phyloP scores from a whole-genome alignment of 2,797 vertebrate species.

The Silurus lanzhouensis region DNA sequence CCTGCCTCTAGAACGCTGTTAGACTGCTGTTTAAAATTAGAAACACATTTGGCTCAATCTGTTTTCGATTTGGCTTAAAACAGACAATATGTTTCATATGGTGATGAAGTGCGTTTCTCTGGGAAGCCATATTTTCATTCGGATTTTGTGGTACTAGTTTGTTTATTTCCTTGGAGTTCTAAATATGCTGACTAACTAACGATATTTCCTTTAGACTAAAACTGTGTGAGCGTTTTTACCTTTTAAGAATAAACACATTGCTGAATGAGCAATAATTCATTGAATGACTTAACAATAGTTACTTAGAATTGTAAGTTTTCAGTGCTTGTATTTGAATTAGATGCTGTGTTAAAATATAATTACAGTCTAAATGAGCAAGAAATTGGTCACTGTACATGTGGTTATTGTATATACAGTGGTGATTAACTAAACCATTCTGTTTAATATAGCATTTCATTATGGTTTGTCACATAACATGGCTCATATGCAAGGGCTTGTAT shows the following conservation, averaged over 20 bases:
- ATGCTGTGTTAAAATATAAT: neutral
- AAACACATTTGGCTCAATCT: slow-evolving; percentile 22
- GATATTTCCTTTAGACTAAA: slow-evolving; percentile 5
- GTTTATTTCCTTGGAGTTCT: neutral
- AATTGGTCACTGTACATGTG: neutral
- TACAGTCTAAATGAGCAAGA: neutral
- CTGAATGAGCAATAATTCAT: neutral
- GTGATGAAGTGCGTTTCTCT: slow-evolving; percentile 16
- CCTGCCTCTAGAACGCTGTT: slow-evolving; percentile 3
- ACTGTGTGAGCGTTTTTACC: neutral
- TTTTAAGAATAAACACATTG: neutral
- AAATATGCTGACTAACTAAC: neutral
- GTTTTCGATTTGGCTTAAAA: slow-evolving; percentile 12
- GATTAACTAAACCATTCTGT: no score
- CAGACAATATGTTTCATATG: slow-evolving; percentile 6
- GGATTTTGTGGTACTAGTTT: neutral
- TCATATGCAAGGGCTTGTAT: no score
- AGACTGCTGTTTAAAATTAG: slow-evolving; percentile 30
- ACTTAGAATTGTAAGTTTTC: neutral
- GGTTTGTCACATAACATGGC: no score
- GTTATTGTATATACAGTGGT: neutral
- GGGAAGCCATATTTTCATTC: slow-evolving; percentile 16
- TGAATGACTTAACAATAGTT: neutral
- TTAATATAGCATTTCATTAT: no score
- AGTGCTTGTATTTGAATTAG: neutral